Conservation (phyloP, 2,113 vertebrate species). For the Tachysurus fulvidraco region DNA sequence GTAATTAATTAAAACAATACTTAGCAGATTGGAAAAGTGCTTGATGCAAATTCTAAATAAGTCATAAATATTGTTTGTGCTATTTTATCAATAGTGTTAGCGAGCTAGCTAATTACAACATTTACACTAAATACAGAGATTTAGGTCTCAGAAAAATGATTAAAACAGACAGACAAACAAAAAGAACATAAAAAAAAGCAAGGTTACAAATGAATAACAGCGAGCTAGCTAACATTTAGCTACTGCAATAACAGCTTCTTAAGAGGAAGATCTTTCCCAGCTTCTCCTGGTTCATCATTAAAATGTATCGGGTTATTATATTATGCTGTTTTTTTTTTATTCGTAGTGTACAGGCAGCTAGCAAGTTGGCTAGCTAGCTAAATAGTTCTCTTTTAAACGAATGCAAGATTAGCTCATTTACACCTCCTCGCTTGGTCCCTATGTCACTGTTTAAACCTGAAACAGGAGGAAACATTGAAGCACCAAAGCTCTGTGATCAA, state of each 20-base stretch:
- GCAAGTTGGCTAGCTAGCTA: background rate
- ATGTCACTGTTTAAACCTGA: background rate
- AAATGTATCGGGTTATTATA: background rate
- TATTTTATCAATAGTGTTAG: background rate
- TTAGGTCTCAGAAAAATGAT: no score
- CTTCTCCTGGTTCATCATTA: background rate
- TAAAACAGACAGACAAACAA: no score
- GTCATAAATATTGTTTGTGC: background rate
- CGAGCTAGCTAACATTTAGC: background rate
- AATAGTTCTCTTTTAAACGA: background rate
- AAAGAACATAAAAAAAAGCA: background rate
- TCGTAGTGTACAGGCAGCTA: background rate
- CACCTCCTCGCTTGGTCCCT: background rate
- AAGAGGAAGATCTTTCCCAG: background rate
- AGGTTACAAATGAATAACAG: background rate
- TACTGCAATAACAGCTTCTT: background rate
- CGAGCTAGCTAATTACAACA: no score
- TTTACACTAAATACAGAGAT: no score
- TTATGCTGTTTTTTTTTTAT: background rate
- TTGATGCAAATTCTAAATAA: no score
- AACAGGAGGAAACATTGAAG: background rate
- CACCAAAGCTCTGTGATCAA: background rate
- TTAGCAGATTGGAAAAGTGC: no score
- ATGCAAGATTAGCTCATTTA: background rate
- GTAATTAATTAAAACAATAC: no score